These are phyloP conservation scores for Embidobia sp. DNA, from an alignment of 2,888 invertebrate species.

Conservation along the genomic window DNA sequence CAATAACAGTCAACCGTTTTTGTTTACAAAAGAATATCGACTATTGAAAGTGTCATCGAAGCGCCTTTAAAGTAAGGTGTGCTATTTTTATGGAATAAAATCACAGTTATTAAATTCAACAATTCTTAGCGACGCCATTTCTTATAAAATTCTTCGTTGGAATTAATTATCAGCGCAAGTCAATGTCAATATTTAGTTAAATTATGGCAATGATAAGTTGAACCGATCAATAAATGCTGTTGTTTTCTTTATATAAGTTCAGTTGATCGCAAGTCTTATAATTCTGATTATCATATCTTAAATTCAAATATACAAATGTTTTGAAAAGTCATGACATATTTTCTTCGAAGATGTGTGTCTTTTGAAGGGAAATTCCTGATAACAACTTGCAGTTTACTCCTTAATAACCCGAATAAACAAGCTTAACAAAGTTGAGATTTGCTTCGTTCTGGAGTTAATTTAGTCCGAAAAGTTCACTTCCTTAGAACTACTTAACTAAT, in stretches of 20 bases:
- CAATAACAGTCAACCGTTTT: slow-evolving; percentile 2
- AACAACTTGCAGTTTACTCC: too few relatives aligned
- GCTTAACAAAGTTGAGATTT: slow-evolving; percentile 11
- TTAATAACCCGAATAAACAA: slow-evolving; percentile 34
- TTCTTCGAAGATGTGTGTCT: too few relatives aligned
- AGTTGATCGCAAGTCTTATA: too few relatives aligned
- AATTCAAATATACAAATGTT: too few relatives aligned
- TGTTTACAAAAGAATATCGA: neutral
- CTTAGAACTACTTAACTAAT: slow-evolving; percentile 35
- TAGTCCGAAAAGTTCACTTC: slow-evolving; percentile 21
- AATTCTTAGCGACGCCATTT: too few relatives aligned
- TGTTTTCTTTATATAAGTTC: too few relatives aligned
- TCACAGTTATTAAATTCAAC: neutral
- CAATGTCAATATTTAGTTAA: too few relatives aligned
- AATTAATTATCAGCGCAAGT: too few relatives aligned
- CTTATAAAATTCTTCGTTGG: neutral
- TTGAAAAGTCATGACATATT: too few relatives aligned
- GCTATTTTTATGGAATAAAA: neutral
- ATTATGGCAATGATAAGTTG: too few relatives aligned
- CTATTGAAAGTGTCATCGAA: slow-evolving; percentile 6
- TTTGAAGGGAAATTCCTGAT: too few relatives aligned
- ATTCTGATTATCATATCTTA: neutral
- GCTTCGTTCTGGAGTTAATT: slow-evolving; percentile 12
- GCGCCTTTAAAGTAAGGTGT: neutral
- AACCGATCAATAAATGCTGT: too few relatives aligned